Percentiles rank a stretch among this genome's conserved stretches.
Evolutionary conservation across 2,797 vertebrate species (phyloP).

Genomic region (Ceyx erithaca): DNA sequence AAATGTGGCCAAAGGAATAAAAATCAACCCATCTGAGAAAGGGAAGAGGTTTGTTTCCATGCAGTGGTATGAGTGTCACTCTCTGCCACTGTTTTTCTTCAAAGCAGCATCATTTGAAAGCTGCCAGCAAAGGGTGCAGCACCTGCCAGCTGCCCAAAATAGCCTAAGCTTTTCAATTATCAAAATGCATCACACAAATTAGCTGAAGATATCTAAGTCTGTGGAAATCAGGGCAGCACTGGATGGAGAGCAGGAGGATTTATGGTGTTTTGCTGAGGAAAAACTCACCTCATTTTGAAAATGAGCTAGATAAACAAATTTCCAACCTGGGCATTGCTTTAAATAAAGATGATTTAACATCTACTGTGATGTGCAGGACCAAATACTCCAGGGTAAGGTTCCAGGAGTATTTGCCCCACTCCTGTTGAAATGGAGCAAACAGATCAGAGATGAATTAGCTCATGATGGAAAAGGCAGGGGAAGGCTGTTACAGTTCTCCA

Average conservation of each 20-base stretch:
- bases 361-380: neutral
- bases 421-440: too few species aligned
- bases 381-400: neutral
- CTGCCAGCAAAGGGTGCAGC: conserved; percentile 22
- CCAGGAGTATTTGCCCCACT: neutral
- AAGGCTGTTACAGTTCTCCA: neutral
- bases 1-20: neutral
- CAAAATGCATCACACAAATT: conserved; percentile 50
- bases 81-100: conserved; percentile 16
- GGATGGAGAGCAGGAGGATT: conserved; percentile 24
- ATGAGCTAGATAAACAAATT: conserved; percentile 29
- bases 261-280: conserved; percentile 15
- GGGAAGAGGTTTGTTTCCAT: neutral
- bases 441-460: too few species aligned
- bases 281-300: conserved; percentile 33
- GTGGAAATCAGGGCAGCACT: neutral
- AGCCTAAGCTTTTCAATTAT: conserved; percentile 50
- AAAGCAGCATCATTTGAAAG: conserved; percentile 7
- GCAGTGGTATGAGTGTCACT: neutral
- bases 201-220: conserved; percentile 13
- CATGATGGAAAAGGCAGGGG: too few species aligned
- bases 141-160: conserved; percentile 46
- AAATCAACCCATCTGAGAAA: neutral
- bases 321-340: conserved; percentile 32
- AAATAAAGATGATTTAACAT: conserved; percentile 40